Evolutionary conservation across 1,140 invertebrate genomes (phyloP).

Genomic region (Drosophila kurseongensis): DNA sequence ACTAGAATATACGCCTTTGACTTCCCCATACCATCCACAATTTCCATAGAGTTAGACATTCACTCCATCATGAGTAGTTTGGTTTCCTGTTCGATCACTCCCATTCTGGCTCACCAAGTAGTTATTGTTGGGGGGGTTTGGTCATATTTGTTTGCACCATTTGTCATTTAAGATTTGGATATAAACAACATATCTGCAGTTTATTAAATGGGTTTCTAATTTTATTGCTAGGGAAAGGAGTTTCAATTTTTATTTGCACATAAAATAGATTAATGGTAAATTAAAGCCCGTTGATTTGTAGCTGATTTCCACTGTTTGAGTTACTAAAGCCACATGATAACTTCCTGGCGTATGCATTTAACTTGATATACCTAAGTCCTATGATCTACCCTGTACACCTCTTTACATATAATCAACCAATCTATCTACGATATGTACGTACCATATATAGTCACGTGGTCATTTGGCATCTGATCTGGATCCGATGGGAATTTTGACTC

Average conservation of each 20-base stretch:
- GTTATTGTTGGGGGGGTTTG: conserved; percentile 11
- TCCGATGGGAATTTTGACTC: conserved; percentile 91
- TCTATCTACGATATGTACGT: conserved; percentile 54
- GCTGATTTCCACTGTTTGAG: conserved; percentile 35
- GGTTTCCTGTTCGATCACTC: conserved; percentile 27
- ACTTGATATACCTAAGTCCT: conserved; percentile 35
- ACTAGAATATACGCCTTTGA: conserved; percentile 16
- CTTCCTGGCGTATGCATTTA: conserved; percentile 15
- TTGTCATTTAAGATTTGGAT: conserved; percentile 1
- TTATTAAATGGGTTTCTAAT: background rate
- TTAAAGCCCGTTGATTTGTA: conserved; percentile 27
- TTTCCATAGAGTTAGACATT: conserved; percentile 9
- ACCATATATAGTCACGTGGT: conserved; percentile 92
- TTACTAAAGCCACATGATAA: conserved; percentile 20
- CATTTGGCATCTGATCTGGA: conserved; percentile 98
- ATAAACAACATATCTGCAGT: background rate
- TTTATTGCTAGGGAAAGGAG: conserved; percentile 5
- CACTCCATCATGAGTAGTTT: conserved; percentile 28
- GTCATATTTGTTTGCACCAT: conserved; percentile 24
- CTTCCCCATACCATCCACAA: conserved; percentile 7
- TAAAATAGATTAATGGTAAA: conserved; percentile 23
- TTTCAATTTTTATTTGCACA: conserved; percentile 21
- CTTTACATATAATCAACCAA: conserved; percentile 51
- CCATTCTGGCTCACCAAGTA: conserved; percentile 26
- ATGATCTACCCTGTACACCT: conserved; percentile 30